Percentiles rank a stretch among this genome's conserved stretches.
Conservation (phyloP, 2,113 vertebrate species). For the Butorides virescens region DNA sequence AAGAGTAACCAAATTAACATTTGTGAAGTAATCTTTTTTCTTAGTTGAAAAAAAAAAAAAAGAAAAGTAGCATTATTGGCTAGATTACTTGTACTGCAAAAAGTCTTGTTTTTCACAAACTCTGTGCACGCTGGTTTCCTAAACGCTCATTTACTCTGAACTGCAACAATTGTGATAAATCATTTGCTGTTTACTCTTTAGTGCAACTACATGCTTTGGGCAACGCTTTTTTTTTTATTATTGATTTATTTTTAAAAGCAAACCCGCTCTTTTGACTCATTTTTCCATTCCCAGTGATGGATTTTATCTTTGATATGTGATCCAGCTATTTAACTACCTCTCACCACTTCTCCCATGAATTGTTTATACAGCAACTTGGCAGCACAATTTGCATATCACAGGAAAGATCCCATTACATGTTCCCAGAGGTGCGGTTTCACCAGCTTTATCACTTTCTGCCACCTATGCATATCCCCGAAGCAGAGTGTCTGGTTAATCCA, state of each 20-base stretch:
- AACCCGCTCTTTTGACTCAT: not conserved
- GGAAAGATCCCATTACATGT: conserved; percentile 37
- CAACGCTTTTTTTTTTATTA: not conserved
- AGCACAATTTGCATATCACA: conserved; percentile 39
- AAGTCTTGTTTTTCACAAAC: not conserved
- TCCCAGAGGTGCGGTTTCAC: conserved; percentile 24
- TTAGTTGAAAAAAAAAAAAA: not conserved
- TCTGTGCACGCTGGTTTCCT: not conserved
- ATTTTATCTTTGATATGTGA: conserved; percentile 20
- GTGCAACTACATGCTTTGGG: not conserved
- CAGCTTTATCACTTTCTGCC: conserved; percentile 40
- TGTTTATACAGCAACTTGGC: conserved; percentile 24
- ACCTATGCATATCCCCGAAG: conserved; percentile 40
- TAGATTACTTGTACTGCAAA: not conserved
- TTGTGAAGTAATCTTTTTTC: not conserved
- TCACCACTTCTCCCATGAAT: conserved; percentile 32
- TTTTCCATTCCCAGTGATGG: not conserved
- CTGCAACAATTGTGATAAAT: conserved; percentile 7
- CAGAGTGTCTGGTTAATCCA: conserved; percentile 1
- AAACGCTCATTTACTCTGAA: not conserved
- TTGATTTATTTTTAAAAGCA: conserved; percentile 28
- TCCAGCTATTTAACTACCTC: conserved; percentile 14
- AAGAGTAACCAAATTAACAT: not conserved
- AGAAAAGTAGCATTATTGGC: not conserved
- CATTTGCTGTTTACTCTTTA: not conserved